phyloP scores from a whole-genome alignment of 2,888 invertebrate genomes.

The Yponomeuta malinellus region DNA sequence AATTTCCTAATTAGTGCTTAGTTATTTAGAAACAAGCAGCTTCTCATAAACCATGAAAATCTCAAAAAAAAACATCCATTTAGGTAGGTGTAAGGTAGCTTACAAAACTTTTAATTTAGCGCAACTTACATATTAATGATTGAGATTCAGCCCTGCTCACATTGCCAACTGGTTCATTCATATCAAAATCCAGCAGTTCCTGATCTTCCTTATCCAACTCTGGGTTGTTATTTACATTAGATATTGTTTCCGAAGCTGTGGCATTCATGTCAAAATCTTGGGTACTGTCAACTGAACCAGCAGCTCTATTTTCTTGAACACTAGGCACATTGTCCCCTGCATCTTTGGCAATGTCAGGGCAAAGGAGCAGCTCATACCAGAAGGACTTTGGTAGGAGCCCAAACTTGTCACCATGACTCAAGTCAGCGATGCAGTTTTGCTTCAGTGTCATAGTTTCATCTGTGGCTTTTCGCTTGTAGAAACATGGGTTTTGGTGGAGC shows the following conservation, averaged over 20 bases:
- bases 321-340: background rate
- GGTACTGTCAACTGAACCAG: slow-evolving; percentile 10
- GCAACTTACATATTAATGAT: slow-evolving; percentile 37
- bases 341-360: slow-evolving; percentile 14
- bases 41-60: too few species aligned
- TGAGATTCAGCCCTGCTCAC: slow-evolving; percentile 29
- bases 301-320: slow-evolving; percentile 8
- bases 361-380: slow-evolving; percentile 63
- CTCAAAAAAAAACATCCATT: too few species aligned
- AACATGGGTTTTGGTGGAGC: slow-evolving; percentile 75
- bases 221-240: slow-evolving; percentile 14
- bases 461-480: slow-evolving; percentile 44
- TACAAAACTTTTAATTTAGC: too few species aligned
- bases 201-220: background rate
- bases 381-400: slow-evolving; percentile 64
- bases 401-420: slow-evolving; percentile 68
- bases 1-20: too few species aligned
- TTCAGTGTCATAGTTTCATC: slow-evolving; percentile 43
- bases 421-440: slow-evolving; percentile 38
- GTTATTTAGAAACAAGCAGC: too few species aligned
- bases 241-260: background rate
- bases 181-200: slow-evolving; percentile 22
- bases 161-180: slow-evolving; percentile 23
- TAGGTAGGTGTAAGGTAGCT: too few species aligned
- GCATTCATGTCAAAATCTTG: slow-evolving; percentile 4